Base-by-base conservation (phyloP, 2,888 invertebrate species). In the Elegia similella region DNA sequence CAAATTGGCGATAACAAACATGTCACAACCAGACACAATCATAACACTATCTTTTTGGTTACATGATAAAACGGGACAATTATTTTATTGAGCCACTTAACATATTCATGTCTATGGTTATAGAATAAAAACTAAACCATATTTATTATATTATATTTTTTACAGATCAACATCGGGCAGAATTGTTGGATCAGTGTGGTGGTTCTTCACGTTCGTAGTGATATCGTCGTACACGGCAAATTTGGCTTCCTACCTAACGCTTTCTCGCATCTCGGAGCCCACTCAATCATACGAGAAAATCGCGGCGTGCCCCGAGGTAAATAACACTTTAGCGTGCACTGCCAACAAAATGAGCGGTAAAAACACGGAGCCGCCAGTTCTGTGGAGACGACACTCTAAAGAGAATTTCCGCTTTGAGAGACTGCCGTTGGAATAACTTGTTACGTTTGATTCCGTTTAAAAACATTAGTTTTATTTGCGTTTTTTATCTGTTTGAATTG, bases 171-270 rank as follows among this genome's bases (percentile, higher is more conserved):
- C 96, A 59, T 97, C 97, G 5, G 98, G 97, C 1, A 93, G 99
- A 55, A 98, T 99, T 66, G 98, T 99, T 0, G 97, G 98, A 43
- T 95, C 96, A 29, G 98, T 98, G 2, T 99, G 99, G 99, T 99
- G 99, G 98, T 98, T 99, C 85, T 99, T 99, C 86, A 98, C 98
- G 0, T 92, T 99, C 62, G 98, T 99, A 72, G 94, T 99, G 55
- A 96, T 98, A 71, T 98, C 98, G 17, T 98, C 98, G 32, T 99
- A 99, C 86, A 99, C 99, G 32, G 99, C 99, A 65, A 99, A 99
- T 86, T 92, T 99, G 79, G 97, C 98, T 13, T 99, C 99, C 8
- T 98, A 98, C 82, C 93, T 99, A 57, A 99, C 98, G 3, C 95
- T 99, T 43, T 96, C 98, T 79, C 93, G 98, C 68, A 98, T 99